A percentile compares a stretch with the other conserved stretches of the same genome.
Evolutionary conservation across 2,113 vertebrate genomes (phyloP).

Genomic region (Otis tarda): DNA sequence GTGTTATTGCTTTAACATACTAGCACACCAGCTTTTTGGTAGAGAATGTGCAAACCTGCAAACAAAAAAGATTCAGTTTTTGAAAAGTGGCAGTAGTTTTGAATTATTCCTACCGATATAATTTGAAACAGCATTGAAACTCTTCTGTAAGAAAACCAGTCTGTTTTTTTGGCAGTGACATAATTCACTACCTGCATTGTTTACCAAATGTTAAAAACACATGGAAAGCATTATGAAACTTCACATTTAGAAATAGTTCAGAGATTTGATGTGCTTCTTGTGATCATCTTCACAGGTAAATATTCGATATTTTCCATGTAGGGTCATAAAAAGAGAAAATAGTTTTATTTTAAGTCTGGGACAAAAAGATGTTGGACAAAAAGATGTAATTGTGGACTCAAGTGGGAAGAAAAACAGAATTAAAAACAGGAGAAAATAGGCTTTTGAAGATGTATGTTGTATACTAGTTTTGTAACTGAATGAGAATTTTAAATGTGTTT

Average conservation of each 20-base stretch:
- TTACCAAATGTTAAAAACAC: conserved; percentile 30
- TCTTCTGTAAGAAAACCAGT: conserved; percentile 26
- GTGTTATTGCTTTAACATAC: not conserved
- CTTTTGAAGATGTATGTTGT: not conserved
- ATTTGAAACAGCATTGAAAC: not conserved
- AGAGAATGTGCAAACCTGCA: not conserved
- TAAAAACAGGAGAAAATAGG: not conserved
- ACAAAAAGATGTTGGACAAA: not conserved
- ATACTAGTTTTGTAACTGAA: not conserved
- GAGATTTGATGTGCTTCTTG: conserved; percentile 39
- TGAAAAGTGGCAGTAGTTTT: not conserved
- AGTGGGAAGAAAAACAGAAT: not conserved
- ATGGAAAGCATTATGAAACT: conserved; percentile 32
- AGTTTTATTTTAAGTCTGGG: not conserved
- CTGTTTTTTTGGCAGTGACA: conserved; percentile 36
- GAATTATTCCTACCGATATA: not conserved
- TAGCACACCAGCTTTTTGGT: not conserved
- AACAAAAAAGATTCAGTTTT: not conserved
- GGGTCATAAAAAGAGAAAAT: not conserved
- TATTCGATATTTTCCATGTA: not conserved
- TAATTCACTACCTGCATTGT: conserved; percentile 21
- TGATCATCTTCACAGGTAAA: conserved; percentile 50
- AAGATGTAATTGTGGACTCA: not conserved
- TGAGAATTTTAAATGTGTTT: not conserved
- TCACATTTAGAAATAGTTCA: conserved; percentile 51